Base-by-base conservation (phyloP, 2,797 vertebrate genomes). In the Hemitrygon akajei region DNA sequence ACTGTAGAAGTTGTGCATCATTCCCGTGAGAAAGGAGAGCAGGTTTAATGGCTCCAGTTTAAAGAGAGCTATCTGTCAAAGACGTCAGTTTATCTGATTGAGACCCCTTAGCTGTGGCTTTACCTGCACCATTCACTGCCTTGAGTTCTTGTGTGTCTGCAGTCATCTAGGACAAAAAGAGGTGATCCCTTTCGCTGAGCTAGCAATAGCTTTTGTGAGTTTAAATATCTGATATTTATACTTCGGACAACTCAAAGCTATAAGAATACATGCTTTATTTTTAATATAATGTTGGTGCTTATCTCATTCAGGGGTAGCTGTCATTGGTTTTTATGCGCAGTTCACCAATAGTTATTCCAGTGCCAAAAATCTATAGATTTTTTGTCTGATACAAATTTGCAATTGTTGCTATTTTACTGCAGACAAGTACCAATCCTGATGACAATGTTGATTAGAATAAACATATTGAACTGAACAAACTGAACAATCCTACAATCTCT, bases 21-120 rank as follows among this genome's bases (percentile, higher is more conserved):
- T 96, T 98, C 97, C 97, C 97, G 91, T 94, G 97, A 97, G 97
- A 96, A 96, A 94, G 93, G 94, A 95, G 94, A 96, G 96, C 95
- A 96, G 96, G 96, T 96, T 97, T 97, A 96, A 96, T 97, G 97
- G 97, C 96, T 98, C 96, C 96, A 96, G 96, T 95, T 94, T 96
- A 94, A 94, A 97, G 95, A 96, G 95, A 97, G 97, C 95, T 96
- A 97, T 97, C 96, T 96, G 96, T 97, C 97, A 96, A 94, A 95
- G 95, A 97, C 96, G 95, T 96, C 97, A 96, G 95, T 95, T 95
- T 97, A 97, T 97, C 97, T 97, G 95, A 96, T 95, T 95, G 95
- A 96, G 94, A 95, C 95, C 95, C 95, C 94, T 95, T 95, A 95
- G 94, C 95, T 96, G 94, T 94, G 94, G 93, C 94, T 94, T 93